phyloP scores from a whole-genome alignment of 2,797 vertebrate genomes.

The Rhinophrynus dorsalis region DNA sequence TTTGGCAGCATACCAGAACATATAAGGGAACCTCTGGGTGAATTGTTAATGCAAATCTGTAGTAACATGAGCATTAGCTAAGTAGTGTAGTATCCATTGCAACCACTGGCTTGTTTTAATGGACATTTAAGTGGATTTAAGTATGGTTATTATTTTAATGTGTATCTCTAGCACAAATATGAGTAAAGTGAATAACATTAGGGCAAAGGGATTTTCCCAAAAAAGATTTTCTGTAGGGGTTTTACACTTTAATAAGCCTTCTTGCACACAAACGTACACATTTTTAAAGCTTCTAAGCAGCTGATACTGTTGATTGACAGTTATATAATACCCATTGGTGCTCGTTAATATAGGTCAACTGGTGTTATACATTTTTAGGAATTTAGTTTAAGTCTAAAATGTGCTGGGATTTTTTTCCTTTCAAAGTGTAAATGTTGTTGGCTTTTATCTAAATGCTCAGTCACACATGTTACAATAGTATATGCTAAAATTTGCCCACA shows the following conservation, averaged over 20 bases:
- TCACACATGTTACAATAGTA: neutral
- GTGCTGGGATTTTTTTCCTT: neutral
- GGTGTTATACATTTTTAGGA: neutral
- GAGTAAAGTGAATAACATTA: slow-evolving; percentile 59
- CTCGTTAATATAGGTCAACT: neutral
- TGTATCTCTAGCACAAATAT: slow-evolving; percentile 52
- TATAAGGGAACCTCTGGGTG: slow-evolving; percentile 62
- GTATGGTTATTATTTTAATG: slow-evolving; percentile 64
- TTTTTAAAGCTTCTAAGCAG: slow-evolving; percentile 51
- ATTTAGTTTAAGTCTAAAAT: neutral
- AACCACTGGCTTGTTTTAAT: slow-evolving; percentile 59
- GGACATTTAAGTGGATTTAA: slow-evolving; percentile 64
- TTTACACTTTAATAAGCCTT: slow-evolving; percentile 51
- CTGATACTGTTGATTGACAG: slow-evolving; percentile 50
- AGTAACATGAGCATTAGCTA: slow-evolving; percentile 65
- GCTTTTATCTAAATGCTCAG: neutral
- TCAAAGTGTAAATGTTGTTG: neutral
- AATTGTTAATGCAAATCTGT: slow-evolving; percentile 59
- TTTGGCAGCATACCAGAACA: slow-evolving; percentile 68
- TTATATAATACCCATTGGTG: neutral
- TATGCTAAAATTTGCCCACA: neutral
- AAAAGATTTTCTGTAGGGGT: slow-evolving; percentile 54
- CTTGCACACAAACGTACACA: slow-evolving; percentile 52
- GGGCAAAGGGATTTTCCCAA: slow-evolving; percentile 44
- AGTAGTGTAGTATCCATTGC: slow-evolving; percentile 63